Evolutionary conservation across 2,113 vertebrate genomes (phyloP).

Genomic region (Jacana jacana): DNA sequence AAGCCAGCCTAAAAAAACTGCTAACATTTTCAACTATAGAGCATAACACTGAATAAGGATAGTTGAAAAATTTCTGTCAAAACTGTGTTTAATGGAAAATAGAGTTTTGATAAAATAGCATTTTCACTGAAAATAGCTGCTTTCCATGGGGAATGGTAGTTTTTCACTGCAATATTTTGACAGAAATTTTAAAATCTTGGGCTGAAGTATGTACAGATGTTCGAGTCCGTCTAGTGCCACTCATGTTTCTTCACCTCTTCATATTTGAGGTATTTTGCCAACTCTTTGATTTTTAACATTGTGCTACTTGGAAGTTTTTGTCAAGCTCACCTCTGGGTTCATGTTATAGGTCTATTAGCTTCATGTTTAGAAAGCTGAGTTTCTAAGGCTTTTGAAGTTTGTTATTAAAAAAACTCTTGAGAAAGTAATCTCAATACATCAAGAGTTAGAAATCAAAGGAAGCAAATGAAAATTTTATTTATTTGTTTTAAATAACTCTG

Average conservation of each 20-base stretch:
- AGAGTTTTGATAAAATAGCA: conserved; percentile 58
- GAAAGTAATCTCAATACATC: background rate
- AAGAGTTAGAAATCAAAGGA: background rate
- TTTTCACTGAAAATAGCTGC: conserved; percentile 48
- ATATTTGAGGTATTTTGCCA: conserved; percentile 22
- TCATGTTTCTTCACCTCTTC: conserved; percentile 53
- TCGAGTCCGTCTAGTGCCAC: conserved; percentile 45
- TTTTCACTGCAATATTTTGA: conserved; percentile 59
- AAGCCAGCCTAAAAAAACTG: conserved; percentile 57
- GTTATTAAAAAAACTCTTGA: background rate
- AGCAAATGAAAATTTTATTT: background rate
- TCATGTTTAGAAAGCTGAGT: background rate
- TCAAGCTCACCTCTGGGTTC: background rate
- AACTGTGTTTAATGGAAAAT: conserved; percentile 63
- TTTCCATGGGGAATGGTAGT: conserved; percentile 15
- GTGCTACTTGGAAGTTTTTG: background rate
- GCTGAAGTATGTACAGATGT: conserved; percentile 55
- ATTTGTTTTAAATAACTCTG: background rate
- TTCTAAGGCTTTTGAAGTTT: background rate
- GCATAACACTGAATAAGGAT: conserved; percentile 54
- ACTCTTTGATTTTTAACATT: background rate
- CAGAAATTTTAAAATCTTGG: conserved; percentile 54
- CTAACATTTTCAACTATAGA: conserved; percentile 45
- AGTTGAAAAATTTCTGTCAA: conserved; percentile 54
- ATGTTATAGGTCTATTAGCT: background rate